Percentiles rank a stretch among this genome's conserved stretches.
Conservation (phyloP, 2,797 vertebrate species). For the Astyanax mexicanus region DNA sequence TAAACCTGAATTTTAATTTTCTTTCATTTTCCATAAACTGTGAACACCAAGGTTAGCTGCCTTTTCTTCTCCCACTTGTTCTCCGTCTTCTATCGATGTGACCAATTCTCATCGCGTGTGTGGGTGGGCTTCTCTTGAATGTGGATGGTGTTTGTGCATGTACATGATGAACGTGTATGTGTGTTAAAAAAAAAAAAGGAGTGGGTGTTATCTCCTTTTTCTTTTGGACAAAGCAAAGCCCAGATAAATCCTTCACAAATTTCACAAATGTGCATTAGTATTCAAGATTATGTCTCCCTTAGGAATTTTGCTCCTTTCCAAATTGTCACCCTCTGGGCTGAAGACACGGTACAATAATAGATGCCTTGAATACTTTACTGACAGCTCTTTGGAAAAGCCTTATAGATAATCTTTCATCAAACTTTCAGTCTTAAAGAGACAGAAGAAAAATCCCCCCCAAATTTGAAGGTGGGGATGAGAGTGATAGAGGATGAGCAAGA, state of each 20-base stretch:
- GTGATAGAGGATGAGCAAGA: no score
- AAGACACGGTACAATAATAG: neutral
- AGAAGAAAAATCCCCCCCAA: neutral
- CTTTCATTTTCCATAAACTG: slow-evolving; percentile 32
- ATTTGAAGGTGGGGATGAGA: no score
- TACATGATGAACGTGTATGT: slow-evolving; percentile 35
- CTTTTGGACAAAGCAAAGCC: slow-evolving; percentile 2
- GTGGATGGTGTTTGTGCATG: slow-evolving; percentile 5
- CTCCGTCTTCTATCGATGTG: slow-evolving; percentile 14
- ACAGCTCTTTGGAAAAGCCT: neutral
- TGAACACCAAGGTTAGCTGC: slow-evolving; percentile 32
- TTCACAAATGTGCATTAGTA: neutral
- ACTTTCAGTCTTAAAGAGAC: neutral
- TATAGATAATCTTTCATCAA: neutral
- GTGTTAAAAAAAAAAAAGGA: slow-evolving; percentile 19
- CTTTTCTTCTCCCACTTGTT: slow-evolving; percentile 27
- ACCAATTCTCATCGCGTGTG: slow-evolving; percentile 12
- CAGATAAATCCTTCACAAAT: slow-evolving; percentile 14
- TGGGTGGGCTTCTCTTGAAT: neutral
- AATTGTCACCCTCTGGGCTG: neutral
- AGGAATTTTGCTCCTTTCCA: neutral
- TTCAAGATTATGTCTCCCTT: neutral
- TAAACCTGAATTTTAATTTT: slow-evolving; percentile 34
- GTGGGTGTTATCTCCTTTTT: slow-evolving; percentile 10
- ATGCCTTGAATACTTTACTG: neutral